Conservation (phyloP, 2,113 vertebrate species). For the Burhinus oedicnemus region DNA sequence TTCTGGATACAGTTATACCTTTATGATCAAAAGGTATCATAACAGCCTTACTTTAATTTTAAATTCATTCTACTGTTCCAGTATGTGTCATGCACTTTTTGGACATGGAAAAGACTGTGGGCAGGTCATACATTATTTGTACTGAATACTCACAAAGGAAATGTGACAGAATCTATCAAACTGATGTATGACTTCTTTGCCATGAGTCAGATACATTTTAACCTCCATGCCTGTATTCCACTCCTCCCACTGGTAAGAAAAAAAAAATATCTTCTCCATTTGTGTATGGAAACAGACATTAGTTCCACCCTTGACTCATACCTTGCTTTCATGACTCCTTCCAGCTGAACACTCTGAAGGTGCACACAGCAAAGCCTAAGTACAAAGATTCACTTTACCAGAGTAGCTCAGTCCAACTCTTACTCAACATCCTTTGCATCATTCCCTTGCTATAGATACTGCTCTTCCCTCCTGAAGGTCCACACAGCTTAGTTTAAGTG, state of each 20-base stretch:
- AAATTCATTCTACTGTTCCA: background rate
- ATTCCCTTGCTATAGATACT: background rate
- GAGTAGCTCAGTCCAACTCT: background rate
- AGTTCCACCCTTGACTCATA: constrained; percentile 32
- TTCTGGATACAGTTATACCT: background rate
- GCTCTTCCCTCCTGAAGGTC: background rate
- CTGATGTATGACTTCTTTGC: background rate
- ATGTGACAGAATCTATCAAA: background rate
- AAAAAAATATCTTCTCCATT: background rate
- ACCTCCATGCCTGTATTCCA: background rate
- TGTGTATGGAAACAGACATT: background rate
- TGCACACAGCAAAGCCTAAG: background rate
- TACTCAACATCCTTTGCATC: background rate
- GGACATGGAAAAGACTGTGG: background rate
- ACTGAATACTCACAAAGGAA: background rate
- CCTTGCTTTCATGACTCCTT: background rate
- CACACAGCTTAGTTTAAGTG: background rate
- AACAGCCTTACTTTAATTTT: background rate
- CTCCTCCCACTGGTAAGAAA: background rate
- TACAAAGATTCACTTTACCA: background rate
- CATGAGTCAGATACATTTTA: constrained; percentile 1
- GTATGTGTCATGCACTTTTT: background rate
- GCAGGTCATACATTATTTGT: background rate
- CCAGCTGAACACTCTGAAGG: background rate
- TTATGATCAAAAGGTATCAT: background rate